phyloP scores from a whole-genome alignment of 1,140 invertebrate species.

The Phthorimaea operculella region DNA sequence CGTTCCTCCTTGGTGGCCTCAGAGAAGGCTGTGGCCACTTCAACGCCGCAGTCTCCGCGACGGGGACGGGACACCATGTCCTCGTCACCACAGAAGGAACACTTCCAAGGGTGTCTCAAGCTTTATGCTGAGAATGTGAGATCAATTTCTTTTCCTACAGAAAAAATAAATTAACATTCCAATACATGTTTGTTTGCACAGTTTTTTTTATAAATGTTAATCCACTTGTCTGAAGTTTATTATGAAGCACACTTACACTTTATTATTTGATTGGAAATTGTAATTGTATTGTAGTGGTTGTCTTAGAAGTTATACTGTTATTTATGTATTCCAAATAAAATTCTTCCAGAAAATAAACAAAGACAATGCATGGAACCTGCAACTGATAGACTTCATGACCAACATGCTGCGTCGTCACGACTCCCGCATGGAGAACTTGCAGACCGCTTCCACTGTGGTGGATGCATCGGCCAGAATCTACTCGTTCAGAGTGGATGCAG shows the following conservation, averaged over 20 bases:
- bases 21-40: slow-evolving; percentile 47
- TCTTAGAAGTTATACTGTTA: slow-evolving; percentile 7
- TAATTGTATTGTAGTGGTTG: too few species aligned
- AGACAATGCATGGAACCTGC: slow-evolving; percentile 86
- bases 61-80: slow-evolving; percentile 42
- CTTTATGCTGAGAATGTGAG: slow-evolving; percentile 76
- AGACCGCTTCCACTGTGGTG: slow-evolving; percentile 81
- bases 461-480: slow-evolving; percentile 89
- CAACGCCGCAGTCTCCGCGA: slow-evolving; percentile 44
- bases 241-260: too few species aligned
- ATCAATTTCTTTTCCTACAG: neutral
- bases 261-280: too few species aligned
- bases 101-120: slow-evolving; percentile 76
- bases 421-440: slow-evolving; percentile 74
- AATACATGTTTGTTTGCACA: too few species aligned
- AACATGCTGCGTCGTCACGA: slow-evolving; percentile 76
- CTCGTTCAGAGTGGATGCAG: slow-evolving; percentile 80
- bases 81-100: slow-evolving; percentile 70
- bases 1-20: slow-evolving; percentile 59
- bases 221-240: too few species aligned
- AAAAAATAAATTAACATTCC: too few species aligned
- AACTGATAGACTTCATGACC: slow-evolving; percentile 85
- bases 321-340: neutral
- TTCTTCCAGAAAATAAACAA: slow-evolving; percentile 79
- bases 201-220: too few species aligned